Evolutionary conservation across 2,113 vertebrate genomes (phyloP).

Genomic region (Pteruthius melanotis): DNA sequence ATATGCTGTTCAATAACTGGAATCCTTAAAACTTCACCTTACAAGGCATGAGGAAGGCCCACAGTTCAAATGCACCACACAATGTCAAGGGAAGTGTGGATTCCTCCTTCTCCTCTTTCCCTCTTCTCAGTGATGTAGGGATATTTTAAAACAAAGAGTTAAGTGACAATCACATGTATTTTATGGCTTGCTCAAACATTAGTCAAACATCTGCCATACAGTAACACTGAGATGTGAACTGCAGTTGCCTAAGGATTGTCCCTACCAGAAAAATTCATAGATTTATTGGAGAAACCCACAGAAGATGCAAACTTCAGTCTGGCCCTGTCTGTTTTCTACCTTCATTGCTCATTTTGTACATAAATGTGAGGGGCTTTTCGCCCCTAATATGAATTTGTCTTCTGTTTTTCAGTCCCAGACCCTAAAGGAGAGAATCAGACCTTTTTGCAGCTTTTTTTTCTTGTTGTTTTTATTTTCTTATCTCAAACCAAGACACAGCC

Average conservation of each 20-base stretch:
- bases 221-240: background rate
- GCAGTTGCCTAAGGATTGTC: background rate
- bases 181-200: background rate
- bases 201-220: background rate
- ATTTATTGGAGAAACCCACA: background rate
- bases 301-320: background rate
- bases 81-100: background rate
- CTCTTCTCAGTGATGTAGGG: fast-evolving
- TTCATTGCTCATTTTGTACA: background rate
- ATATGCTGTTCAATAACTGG: background rate
- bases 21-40: background rate
- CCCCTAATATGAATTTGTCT: no score
- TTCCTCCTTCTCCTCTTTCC: background rate
- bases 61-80: background rate
- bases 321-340: background rate
- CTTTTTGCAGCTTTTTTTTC: no score
- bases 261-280: background rate
- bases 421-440: no score
- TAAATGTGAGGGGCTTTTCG: no score
- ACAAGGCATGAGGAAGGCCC: background rate
- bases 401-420: no score
- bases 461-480: no score
- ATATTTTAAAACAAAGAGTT: background rate
- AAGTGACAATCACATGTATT: background rate
- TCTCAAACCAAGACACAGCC: no score